Base-by-base conservation (phyloP, 1,140 invertebrate genomes). In the Ladona fulva region DNA sequence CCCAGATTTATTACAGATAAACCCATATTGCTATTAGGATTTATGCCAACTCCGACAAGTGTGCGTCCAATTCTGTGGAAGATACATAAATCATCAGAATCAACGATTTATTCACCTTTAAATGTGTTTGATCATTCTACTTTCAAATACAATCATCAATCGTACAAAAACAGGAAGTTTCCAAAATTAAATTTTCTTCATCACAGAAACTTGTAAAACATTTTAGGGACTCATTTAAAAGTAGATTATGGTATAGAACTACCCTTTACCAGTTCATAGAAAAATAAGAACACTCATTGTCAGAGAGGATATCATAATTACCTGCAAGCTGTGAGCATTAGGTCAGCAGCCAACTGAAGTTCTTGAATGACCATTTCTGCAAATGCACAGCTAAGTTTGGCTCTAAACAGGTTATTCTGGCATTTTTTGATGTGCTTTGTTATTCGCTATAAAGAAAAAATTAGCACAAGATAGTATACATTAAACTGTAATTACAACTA, bases 1-100 rank as follows among this genome's bases (percentile, higher is more conserved):
- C 90, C 90, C 76, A 90, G 83, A 83, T 91, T 91, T 29, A 91
- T 89, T 8, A 90, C 89, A 66, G 88, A 86, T 14, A 90, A 83
- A 0, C 90, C 90, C 86, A 89, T 88, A 80, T 89, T 89, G 79
- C 87, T 88, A 74, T 88, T 86, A 73, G 89, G 90, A 85, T 91
- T 91, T 10, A 87, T 85, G n/a, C 90, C 90, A 14, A 88, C 86
- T 0, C 86, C 85, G 1, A 90, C 86, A 12, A 91, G 80, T 10
- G 88, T 86, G 77, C 88, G 85, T 5, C 89, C 89, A 78, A 91
- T 88, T 83, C 89, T 90, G 80, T 22, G 81, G 79, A 76, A 37
- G 8, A 8, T n/a, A n/a, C n/a, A n/a, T n/a, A n/a, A n/a, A n/a
- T n/a, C n/a, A n/a, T n/a, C n/a, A n/a, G n/a, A n/a, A n/a, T n/a